A percentile compares a stretch with the other conserved stretches of the same genome.
Conservation (phyloP, 1,140 invertebrate genomes). For the Camponotus pennsylvanicus region DNA sequence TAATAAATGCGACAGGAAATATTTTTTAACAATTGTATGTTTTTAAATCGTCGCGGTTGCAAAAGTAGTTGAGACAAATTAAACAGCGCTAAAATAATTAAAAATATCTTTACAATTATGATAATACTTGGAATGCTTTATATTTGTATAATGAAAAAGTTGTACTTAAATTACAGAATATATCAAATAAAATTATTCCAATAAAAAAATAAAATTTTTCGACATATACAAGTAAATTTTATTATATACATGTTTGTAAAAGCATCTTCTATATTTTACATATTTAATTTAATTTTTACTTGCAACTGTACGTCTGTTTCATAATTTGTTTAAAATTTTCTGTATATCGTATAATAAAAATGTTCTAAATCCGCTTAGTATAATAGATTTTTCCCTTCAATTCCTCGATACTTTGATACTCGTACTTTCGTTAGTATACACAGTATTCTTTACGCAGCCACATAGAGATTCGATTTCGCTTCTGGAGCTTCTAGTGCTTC, state of each 20-base stretch:
- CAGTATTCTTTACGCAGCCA: slow-evolving; percentile 26
- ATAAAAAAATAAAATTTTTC: too few species aligned
- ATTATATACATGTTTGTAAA: neutral
- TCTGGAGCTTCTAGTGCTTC: slow-evolving; percentile 25
- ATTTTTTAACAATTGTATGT: neutral
- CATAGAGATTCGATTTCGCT: slow-evolving; percentile 37
- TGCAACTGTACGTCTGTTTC: neutral
- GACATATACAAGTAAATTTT: too few species aligned
- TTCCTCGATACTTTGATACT: neutral
- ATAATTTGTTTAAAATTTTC: neutral
- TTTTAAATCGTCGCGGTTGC: neutral
- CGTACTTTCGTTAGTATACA: neutral
- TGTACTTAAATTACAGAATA: slow-evolving; percentile 7
- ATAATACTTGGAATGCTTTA: neutral
- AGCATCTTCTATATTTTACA: neutral
- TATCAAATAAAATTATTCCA: slow-evolving; percentile 17
- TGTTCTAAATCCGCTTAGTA: neutral
- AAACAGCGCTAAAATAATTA: neutral
- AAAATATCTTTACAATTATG: neutral
- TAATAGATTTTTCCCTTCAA: slow-evolving; percentile 2
- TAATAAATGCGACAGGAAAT: slow-evolving; percentile 1
- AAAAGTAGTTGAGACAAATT: neutral
- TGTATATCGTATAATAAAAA: too few species aligned
- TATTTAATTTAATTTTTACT: neutral
- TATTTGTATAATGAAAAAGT: neutral